Base-by-base conservation (phyloP, 2,888 invertebrate genomes). In the Tetragonula carbonaria region DNA sequence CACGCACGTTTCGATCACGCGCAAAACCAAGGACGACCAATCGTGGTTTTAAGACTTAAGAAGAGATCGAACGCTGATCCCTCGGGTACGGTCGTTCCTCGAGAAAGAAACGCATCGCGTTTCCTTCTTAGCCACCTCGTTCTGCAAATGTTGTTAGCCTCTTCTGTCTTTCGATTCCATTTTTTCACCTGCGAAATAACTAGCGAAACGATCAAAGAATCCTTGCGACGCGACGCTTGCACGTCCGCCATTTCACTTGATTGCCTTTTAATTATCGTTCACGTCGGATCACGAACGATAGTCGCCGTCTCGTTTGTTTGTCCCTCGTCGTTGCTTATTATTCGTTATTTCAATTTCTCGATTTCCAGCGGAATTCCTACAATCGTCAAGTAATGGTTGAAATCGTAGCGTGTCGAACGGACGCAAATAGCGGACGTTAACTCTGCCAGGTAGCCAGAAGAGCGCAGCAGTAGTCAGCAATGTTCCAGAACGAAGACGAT, bases 1-100 rank as follows among this genome's bases (percentile, higher is more conserved):
- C 91, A 89, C 86, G 85, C 89, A 87, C 80, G 86, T 86, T 89
- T 88, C 87, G 88, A 93, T 93, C 91, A 90, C 80, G 87, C 77
- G 88, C 78, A 0, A 80, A 87, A 87, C 74, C 87, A 85, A 83
- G 79, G 85, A 67, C 82, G 78, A 84, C 87, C 88, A 90, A 92
- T 92, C 92, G 33, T 33, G 91, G 87, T 88, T 86, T 90, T 88
- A 90, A 86, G 87, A 84, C 85, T 33, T 33, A 33, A 33, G 75
- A 33, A 33, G 75, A 78, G 75, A 70, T 62, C 72, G 63, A 65
- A 73, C 33, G 33, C 33, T 33, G 45, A 45, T 78, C 65, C 79
- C 72, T 50, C 23, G 73, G 79, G 65, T 68, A 62, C 74, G 68
- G 65, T 59, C 23, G 50, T 59, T 53, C 66, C 74, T 51, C n/a